A percentile compares a stretch with the other conserved stretches of the same genome.
Conservation (phyloP, 2,888 invertebrate genomes). For the Xylophagus ater region DNA sequence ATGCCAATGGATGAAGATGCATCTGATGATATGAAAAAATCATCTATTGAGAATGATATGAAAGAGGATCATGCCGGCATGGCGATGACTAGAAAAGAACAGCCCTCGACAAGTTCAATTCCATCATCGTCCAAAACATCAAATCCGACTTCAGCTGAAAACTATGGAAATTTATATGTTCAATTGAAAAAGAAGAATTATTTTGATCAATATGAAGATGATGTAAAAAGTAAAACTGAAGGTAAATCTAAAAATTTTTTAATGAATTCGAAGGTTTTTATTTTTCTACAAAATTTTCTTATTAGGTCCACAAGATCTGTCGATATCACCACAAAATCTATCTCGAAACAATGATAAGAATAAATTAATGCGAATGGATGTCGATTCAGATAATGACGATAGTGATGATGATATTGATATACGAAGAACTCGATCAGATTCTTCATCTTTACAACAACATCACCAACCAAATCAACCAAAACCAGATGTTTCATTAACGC, state of each 20-base stretch:
- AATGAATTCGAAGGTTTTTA: neutral
- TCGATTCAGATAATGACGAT: slow-evolving; percentile 13
- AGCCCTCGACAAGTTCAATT: slow-evolving; percentile 2
- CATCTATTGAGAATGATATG: slow-evolving; percentile 1
- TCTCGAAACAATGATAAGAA: slow-evolving; percentile 1
- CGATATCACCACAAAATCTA: slow-evolving; percentile 11
- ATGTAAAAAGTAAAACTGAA: slow-evolving; percentile 24
- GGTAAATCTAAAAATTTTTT: slow-evolving; percentile 20
- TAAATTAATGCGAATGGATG: slow-evolving; percentile 17
- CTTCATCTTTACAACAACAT: neutral
- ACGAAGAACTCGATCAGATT: neutral
- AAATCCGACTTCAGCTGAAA: slow-evolving; percentile 18
- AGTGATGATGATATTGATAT: slow-evolving; percentile 10
- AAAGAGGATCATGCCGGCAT: too few species aligned
- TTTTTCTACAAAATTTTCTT: neutral
- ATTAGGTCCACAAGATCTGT: slow-evolving; percentile 17
- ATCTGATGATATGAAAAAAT: slow-evolving; percentile 3
- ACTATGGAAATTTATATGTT: slow-evolving; percentile 32
- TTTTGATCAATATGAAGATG: slow-evolving; percentile 25
- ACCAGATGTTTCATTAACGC: too few species aligned
- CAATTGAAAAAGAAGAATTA: slow-evolving; percentile 37
- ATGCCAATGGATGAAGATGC: slow-evolving; percentile 10
- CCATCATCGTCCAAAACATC: neutral
- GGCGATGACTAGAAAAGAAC: too few species aligned
- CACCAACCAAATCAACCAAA: too few species aligned